phyloP scores from a whole-genome alignment of 92 coral and sea anemone species.

The Anthopleura xanthogrammica region DNA sequence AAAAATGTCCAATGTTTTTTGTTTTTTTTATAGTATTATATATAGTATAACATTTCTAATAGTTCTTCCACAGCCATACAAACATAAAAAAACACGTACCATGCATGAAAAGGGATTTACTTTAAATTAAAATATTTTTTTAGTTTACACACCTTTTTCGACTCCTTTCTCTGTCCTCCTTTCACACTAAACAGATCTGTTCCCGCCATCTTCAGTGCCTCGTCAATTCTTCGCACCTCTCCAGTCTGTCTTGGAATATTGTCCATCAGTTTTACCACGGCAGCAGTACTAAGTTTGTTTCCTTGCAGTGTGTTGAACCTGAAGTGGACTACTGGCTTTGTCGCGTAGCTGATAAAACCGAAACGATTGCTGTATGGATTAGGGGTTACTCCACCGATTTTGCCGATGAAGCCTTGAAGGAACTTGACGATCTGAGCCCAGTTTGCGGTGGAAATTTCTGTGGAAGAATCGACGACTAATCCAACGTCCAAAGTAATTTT shows the following conservation, averaged over 20 bases:
- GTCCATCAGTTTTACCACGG: slow-evolving; percentile 8
- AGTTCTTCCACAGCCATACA: no score
- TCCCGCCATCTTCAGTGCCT: slow-evolving; percentile 46
- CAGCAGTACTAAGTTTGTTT: slow-evolving; percentile 19
- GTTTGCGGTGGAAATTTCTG: slow-evolving; percentile 13
- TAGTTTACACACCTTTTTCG: slow-evolving; percentile 48
- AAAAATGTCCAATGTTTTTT: no score
- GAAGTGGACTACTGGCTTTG: slow-evolving; percentile 17
- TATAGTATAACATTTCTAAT: no score
- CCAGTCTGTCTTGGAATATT: slow-evolving; percentile 36
- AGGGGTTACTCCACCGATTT: slow-evolving; percentile 17
- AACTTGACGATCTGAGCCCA: slow-evolving; percentile 25
- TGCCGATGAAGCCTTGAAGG: slow-evolving; percentile 28
- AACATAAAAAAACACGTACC: background rate
- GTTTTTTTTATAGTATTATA: no score
- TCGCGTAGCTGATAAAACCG: slow-evolving; percentile 40
- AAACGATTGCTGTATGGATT: slow-evolving; percentile 41
- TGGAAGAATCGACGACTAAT: slow-evolving; percentile 32
- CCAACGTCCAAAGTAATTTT: slow-evolving; percentile 8
- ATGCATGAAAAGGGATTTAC: background rate
- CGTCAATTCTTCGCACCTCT: slow-evolving; percentile 49
- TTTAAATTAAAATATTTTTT: background rate
- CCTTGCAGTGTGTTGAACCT: slow-evolving; percentile 30
- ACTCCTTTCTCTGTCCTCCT: slow-evolving; percentile 54
- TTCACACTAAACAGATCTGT: slow-evolving; percentile 43